phyloP scores from a whole-genome alignment of 2,113 vertebrate genomes.

The Hemiprocne comata region DNA sequence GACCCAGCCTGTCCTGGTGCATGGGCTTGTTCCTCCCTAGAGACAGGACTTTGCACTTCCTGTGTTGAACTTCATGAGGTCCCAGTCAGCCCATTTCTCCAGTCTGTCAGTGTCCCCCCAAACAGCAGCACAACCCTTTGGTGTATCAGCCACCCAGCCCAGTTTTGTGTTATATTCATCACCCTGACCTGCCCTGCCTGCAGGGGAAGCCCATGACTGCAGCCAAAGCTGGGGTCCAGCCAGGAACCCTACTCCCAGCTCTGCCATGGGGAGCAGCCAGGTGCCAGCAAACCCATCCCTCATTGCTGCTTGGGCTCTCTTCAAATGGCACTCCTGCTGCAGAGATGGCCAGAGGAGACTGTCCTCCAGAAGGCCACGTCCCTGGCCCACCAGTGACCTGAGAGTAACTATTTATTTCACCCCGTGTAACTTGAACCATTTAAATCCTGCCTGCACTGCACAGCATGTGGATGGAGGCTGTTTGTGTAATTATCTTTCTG shows the following conservation, averaged over 20 bases:
- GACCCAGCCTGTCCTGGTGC: neutral
- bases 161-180: neutral
- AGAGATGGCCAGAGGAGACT: neutral
- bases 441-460: neutral
- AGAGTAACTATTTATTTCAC: neutral
- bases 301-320: accelerated
- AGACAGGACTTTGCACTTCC: neutral
- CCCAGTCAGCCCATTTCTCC: neutral
- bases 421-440: neutral
- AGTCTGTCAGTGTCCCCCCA: neutral
- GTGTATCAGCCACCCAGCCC: neutral
- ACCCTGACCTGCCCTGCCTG: neutral
- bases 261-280: neutral
- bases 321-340: neutral
- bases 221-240: neutral
- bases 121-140: neutral
- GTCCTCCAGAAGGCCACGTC: neutral
- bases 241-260: neutral
- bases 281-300: neutral
- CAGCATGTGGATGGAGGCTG: neutral
- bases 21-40: neutral
- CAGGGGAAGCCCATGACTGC: neutral
- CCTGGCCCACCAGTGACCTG: neutral
- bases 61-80: accelerated
- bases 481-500: neutral